phyloP scores from a whole-genome alignment of 2,888 invertebrate genomes.

The Zygothrica quintamaculata region DNA sequence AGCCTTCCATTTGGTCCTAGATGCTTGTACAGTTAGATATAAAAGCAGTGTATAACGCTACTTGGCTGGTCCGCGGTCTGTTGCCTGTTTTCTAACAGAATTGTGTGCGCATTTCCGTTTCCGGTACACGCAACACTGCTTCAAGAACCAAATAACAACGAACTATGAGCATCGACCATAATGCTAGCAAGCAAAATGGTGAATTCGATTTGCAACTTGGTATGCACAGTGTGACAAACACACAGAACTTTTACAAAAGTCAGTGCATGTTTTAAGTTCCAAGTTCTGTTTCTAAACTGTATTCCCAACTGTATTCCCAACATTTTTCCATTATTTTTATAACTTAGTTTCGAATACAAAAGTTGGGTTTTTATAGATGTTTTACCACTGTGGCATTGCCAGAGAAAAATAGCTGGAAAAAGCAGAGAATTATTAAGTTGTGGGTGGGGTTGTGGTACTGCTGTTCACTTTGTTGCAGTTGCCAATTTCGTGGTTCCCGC shows the following conservation, averaged over 20 bases:
- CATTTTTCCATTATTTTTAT: neutral
- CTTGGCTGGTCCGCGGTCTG: slow-evolving; percentile 8
- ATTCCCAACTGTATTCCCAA: too few relatives aligned
- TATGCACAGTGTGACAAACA: slow-evolving; percentile 34
- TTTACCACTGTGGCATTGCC: slow-evolving; percentile 16
- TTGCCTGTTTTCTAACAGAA: slow-evolving; percentile 55
- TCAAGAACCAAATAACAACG: slow-evolving; percentile 7
- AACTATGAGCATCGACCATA: neutral
- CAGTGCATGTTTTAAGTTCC: too few relatives aligned
- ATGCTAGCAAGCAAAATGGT: slow-evolving; percentile 45
- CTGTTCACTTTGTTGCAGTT: slow-evolving; percentile 36
- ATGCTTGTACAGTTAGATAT: too few relatives aligned
- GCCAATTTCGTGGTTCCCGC: slow-evolving; percentile 36
- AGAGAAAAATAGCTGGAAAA: slow-evolving; percentile 32
- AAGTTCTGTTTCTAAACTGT: too few relatives aligned
- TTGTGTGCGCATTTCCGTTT: slow-evolving; percentile 75
- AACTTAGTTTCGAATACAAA: neutral
- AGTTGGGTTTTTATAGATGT: neutral
- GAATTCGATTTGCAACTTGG: slow-evolving; percentile 35
- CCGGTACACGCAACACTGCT: slow-evolving; percentile 56
- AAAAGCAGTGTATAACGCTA: too few relatives aligned
- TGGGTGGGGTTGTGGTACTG: slow-evolving; percentile 16
- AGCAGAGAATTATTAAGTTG: slow-evolving; percentile 50
- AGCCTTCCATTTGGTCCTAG: too few relatives aligned
- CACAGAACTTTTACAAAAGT: too few relatives aligned